Evolutionary conservation across 1,140 invertebrate species (phyloP).

Genomic region (Lordiphosa mommai): DNA sequence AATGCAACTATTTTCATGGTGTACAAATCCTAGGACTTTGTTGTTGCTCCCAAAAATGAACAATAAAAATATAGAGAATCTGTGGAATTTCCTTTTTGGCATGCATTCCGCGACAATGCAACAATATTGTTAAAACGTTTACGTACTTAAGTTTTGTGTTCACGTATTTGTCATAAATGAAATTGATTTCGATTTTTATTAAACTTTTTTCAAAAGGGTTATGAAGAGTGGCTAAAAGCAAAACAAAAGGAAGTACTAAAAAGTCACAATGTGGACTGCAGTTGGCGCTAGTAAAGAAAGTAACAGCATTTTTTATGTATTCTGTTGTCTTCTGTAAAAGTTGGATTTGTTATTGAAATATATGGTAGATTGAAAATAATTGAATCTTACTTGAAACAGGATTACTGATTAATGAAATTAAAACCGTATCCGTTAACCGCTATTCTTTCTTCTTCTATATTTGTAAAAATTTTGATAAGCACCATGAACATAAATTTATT

Average conservation of each 20-base stretch:
- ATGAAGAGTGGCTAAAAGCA: neutral
- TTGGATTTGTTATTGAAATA: too few species aligned
- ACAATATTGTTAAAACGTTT: neutral
- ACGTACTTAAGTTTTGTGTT: conserved; percentile 6
- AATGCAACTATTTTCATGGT: conserved; percentile 23
- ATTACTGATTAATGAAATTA: too few species aligned
- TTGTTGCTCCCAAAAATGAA: neutral
- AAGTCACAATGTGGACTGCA: too few species aligned
- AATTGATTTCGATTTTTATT: conserved; percentile 9
- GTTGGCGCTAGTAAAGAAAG: neutral
- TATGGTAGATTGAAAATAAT: too few species aligned
- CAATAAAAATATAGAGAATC: neutral
- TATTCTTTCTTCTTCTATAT: too few species aligned
- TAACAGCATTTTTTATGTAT: too few species aligned
- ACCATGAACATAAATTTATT: too few species aligned
- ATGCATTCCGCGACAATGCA: conserved; percentile 1
- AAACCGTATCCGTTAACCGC: too few species aligned
- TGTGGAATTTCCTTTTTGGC: neutral
- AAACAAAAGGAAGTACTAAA: too few species aligned
- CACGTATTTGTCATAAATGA: conserved; percentile 14
- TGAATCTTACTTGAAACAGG: too few species aligned
- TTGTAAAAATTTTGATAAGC: too few species aligned
- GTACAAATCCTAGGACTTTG: conserved; percentile 8
- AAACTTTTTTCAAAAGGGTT: neutral
- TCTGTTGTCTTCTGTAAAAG: too few species aligned